Base-by-base conservation (phyloP, 2,113 vertebrate genomes). In the Siniperca chuatsi region DNA sequence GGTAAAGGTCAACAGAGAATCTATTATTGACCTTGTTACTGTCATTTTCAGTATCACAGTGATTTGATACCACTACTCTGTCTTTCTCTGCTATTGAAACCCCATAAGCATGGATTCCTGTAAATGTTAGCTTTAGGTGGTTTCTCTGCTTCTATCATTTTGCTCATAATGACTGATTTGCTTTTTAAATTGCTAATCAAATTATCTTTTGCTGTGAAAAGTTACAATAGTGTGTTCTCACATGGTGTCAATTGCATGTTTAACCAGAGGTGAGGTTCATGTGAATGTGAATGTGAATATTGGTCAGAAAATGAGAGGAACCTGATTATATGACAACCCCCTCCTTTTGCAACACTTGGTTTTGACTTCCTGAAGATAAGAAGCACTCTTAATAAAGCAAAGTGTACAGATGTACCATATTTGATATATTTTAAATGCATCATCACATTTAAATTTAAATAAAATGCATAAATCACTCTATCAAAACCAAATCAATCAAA, bases 41-140 rank as follows among this genome's bases (percentile, higher is more conserved):
- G 81, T 90, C 81, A 74, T 89, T 91, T 87, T 94, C 93, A 90
- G 85, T 95, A 87, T 94, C 93, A 93, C 80, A 92, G 25, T 91
- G 91, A 93, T 93, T 67, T 92, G 92, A 95, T 92, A 93, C 92
- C 73, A 66, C 68, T 6, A 52, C 73, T 82, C 77, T 89, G 67
- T 87, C 75, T 90, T 79, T 92, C 83, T 87, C 74, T 80, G 77
- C 75, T 80, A 89, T 71, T 42, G 91, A 93, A 95, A 94, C 90
- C 81, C 33, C 82, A 50, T 69, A 81, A 50, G 85, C 80, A 68
- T 79, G 67, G 77, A 91, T 96, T 95, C 93, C 93, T 93, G 93
- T 95, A 95, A 95, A 87, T 70, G 89, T 57, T 72, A 65, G 78
- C 84, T 75, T 71, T 62, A 85, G 90, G 92, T 90, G 85, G 20